Percentiles rank a stretch among this genome's conserved stretches.
These are phyloP conservation scores for Sorex maritimensis DNA, from an alignment of 2,797 vertebrate species.

Conservation along the genomic window DNA sequence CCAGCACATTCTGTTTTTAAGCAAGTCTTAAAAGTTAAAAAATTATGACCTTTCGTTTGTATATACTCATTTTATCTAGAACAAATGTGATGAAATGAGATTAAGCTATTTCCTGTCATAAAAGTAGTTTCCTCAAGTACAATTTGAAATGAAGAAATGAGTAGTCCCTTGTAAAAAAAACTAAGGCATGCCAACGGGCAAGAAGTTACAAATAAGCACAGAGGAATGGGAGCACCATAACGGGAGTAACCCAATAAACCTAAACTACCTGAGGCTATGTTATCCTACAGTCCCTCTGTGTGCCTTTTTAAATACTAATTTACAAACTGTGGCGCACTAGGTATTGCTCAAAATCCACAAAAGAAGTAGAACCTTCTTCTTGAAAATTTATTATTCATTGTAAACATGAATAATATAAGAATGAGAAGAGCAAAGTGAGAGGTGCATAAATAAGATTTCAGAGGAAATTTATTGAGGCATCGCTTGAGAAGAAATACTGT, in stretches of 20 bases:
- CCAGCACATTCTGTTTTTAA: conserved; percentile 68
- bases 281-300: background rate
- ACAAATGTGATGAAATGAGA: conserved; percentile 45
- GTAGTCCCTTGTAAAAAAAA: background rate
- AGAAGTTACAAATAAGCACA: too few relatives aligned
- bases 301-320: conserved; percentile 15
- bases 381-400: conserved; percentile 1
- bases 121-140: background rate
- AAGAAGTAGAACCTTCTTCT: background rate
- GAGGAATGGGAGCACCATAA: too few relatives aligned
- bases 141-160: conserved; percentile 41
- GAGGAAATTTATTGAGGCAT: conserved; percentile 46
- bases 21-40: conserved; percentile 57
- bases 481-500: conserved; percentile 22
- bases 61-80: conserved; percentile 12
- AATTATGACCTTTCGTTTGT: conserved; percentile 19
- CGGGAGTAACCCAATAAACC: too few relatives aligned
- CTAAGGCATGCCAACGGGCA: too few relatives aligned
- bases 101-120: conserved; percentile 35
- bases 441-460: background rate
- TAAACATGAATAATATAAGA: background rate
- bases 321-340: background rate
- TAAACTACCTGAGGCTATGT: too few relatives aligned
- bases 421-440: conserved; percentile 32
- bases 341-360: background rate